Percentiles rank a stretch among this genome's conserved stretches.
Conservation (phyloP, 2,888 invertebrate species). For the Adelphocoris suturalis region DNA sequence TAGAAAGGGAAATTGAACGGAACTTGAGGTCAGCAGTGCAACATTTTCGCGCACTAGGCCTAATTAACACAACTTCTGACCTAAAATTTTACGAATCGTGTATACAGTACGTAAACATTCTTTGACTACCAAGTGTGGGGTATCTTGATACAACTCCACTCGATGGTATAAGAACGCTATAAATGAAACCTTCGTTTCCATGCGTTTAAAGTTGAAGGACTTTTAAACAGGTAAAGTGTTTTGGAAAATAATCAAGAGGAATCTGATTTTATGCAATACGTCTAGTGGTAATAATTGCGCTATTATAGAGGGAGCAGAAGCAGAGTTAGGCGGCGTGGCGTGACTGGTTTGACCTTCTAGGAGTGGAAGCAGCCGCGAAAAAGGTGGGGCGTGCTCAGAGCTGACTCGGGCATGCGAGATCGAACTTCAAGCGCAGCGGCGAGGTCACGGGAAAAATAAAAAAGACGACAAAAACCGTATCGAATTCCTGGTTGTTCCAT, state of each 20-base stretch:
- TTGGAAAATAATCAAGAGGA: not conserved
- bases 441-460: not conserved
- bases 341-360: constrained; percentile 25
- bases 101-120: too few species aligned
- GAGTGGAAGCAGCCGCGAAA: constrained; percentile 13
- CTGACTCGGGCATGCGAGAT: constrained; percentile 5
- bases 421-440: constrained; percentile 31
- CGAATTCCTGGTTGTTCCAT: constrained; percentile 26
- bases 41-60: too few species aligned
- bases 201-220: too few species aligned
- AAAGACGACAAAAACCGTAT: constrained; percentile 7
- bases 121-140: too few species aligned
- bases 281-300: constrained; percentile 4
- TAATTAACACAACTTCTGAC: too few species aligned
- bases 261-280: not conserved
- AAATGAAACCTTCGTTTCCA: too few species aligned
- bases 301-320: not conserved
- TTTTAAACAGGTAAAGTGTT: too few species aligned
- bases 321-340: not conserved
- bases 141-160: too few species aligned
- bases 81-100: too few species aligned
- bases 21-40: too few species aligned
- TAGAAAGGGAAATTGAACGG: too few species aligned
- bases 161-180: too few species aligned
- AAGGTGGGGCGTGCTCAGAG: constrained; percentile 31